These are phyloP conservation scores for Borostomias antarcticus DNA, from an alignment of 2,797 vertebrate species.

Conservation along the genomic window DNA sequence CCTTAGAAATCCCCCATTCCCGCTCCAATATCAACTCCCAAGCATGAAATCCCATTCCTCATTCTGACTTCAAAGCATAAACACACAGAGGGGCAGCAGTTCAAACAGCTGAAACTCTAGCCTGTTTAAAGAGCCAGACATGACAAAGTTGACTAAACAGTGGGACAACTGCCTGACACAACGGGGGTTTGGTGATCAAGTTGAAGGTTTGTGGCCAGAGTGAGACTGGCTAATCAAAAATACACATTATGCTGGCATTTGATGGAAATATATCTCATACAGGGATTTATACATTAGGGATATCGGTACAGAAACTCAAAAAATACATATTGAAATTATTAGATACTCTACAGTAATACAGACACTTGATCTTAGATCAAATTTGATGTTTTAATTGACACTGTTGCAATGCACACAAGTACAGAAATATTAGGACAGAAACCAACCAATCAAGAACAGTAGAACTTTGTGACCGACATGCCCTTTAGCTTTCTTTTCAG, in stretches of 20 bases:
- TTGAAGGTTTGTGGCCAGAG: constrained; percentile 53
- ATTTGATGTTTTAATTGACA: too few relatives aligned
- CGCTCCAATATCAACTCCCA: constrained; percentile 30
- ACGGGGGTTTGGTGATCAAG: constrained; percentile 49
- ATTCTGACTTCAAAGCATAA: constrained; percentile 50
- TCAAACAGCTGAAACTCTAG: constrained; percentile 49
- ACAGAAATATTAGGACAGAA: too few relatives aligned
- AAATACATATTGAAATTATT: too few relatives aligned
- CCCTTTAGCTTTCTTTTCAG: too few relatives aligned
- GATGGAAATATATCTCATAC: too few relatives aligned
- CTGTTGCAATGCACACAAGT: too few relatives aligned
- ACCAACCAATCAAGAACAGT: too few relatives aligned
- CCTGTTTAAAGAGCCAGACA: constrained; percentile 41
- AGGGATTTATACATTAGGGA: too few relatives aligned
- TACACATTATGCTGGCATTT: constrained; percentile 20
- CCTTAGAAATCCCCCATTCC: constrained; percentile 21
- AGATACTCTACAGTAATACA: too few relatives aligned
- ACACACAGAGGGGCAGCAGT: constrained; percentile 9
- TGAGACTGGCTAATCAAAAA: constrained; percentile 47
- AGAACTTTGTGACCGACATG: too few relatives aligned
- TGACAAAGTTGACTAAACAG: constrained; percentile 53
- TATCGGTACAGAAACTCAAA: too few relatives aligned
- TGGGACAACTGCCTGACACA: constrained; percentile 60
- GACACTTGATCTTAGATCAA: too few relatives aligned
- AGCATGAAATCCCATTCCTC: constrained; percentile 38